Conservation (phyloP, 2,888 invertebrate genomes). For the Drosophila suboccidentalis region DNA sequence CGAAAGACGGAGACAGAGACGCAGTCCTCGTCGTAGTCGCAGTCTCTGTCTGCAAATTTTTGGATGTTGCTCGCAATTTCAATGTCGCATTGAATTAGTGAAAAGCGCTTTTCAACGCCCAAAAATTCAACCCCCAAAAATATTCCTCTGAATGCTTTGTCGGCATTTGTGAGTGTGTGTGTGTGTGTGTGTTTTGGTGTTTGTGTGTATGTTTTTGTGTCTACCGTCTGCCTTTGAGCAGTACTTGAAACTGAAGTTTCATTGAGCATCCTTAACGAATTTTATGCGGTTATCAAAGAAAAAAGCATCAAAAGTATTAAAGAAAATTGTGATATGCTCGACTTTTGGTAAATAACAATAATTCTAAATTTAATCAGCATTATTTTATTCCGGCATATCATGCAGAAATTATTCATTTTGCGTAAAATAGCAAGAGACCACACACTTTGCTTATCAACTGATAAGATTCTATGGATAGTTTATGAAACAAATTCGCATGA, state of each 20-base stretch:
- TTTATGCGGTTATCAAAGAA: conserved; percentile 62
- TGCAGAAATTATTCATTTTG: conserved; percentile 25
- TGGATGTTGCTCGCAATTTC: conserved; percentile 77
- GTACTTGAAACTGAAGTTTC: conserved; percentile 66
- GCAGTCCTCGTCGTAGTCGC: conserved; percentile 10
- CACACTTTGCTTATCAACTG: conserved; percentile 32
- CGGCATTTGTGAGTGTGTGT: conserved; percentile 46
- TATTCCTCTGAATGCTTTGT: conserved; percentile 43
- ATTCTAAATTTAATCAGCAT: conserved; percentile 4
- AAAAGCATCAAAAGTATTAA: conserved; percentile 10
- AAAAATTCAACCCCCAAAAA: conserved; percentile 72
- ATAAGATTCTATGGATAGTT: conserved; percentile 27
- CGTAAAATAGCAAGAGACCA: conserved; percentile 1
- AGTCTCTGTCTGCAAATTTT: conserved; percentile 64
- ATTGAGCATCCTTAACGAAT: conserved; percentile 69
- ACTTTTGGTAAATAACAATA: conserved; percentile 1
- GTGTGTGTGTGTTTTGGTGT: conserved; percentile 13
- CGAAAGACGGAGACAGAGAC: neutral
- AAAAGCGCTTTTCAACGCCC: conserved; percentile 80
- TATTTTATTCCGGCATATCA: neutral
- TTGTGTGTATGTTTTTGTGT: conserved; percentile 27
- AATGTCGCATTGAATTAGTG: conserved; percentile 84
- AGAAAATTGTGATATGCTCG: conserved; percentile 16
- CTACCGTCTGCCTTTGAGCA: conserved; percentile 62
- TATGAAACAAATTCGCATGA: conserved; percentile 4